These are phyloP conservation scores for Daphoenositta chrysoptera DNA, from an alignment of 2,113 vertebrate genomes.

Conservation along the genomic window DNA sequence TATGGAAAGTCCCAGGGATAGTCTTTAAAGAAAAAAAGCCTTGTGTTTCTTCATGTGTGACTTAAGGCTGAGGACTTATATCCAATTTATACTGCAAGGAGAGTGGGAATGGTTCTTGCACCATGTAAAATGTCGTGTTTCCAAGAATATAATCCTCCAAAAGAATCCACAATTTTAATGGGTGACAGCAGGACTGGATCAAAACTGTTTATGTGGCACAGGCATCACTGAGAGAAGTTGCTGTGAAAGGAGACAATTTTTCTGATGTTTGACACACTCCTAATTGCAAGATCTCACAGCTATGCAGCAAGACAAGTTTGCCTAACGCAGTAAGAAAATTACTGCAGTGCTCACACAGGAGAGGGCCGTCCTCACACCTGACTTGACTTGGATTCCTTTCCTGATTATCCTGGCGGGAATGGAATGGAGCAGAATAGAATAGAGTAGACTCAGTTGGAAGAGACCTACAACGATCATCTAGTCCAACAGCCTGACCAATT, in stretches of 20 bases:
- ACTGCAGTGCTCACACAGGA: not conserved
- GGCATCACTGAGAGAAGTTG: not conserved
- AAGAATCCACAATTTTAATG: not conserved
- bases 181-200: not conserved
- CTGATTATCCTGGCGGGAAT: not conserved
- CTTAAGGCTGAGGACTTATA: not conserved
- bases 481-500: not conserved
- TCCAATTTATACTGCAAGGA: not conserved
- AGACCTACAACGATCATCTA: not conserved
- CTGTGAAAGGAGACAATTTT: not conserved
- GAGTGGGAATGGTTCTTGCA: not conserved
- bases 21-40: not conserved
- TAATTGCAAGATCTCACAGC: not conserved
- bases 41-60: not conserved
- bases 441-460: not conserved
- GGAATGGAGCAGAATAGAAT: too few species aligned
- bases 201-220: not conserved
- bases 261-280: not conserved
- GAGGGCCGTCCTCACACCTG: not conserved
- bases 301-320: constrained; percentile 3
- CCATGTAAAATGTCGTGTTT: not conserved
- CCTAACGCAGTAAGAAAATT: not conserved
- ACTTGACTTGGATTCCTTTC: not conserved
- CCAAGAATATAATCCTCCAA: not conserved
- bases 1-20: not conserved